These are phyloP conservation scores for Thalassophryne amazonica DNA, from an alignment of 2,797 vertebrate genomes.

Conservation along the genomic window DNA sequence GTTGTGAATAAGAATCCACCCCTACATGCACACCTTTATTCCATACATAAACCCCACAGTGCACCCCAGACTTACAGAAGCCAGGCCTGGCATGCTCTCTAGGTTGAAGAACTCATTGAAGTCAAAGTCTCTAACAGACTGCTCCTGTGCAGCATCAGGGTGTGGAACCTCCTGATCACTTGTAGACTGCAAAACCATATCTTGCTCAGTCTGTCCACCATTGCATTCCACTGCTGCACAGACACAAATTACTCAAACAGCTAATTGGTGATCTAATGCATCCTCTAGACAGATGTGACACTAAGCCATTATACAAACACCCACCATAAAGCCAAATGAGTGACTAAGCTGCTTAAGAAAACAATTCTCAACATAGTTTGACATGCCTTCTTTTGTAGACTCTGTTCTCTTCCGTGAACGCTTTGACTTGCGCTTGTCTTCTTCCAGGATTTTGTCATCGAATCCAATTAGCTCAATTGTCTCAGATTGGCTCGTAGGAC, in stretches of 20 bases:
- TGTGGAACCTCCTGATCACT: conserved; percentile 94
- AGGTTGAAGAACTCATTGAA: conserved; percentile 99
- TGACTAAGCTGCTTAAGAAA: neutral
- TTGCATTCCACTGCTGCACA: conserved; percentile 84
- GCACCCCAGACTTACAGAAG: conserved; percentile 87
- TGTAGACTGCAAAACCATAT: conserved; percentile 68
- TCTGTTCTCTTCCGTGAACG: conserved; percentile 84
- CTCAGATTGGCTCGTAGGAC: conserved; percentile 97
- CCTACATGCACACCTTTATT: conserved; percentile 9
- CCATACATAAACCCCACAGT: conserved; percentile 14
- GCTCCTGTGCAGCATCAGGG: conserved; percentile 85
- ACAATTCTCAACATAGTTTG: neutral
- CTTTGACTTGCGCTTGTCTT: conserved; percentile 89
- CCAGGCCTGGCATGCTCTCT: conserved; percentile 94
- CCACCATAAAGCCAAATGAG: neutral
- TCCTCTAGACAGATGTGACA: neutral
- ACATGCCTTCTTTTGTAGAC: conserved; percentile 89
- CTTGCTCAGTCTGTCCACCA: conserved; percentile 85
- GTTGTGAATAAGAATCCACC: neutral
- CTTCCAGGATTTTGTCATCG: conserved; percentile 94
- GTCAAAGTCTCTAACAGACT: conserved; percentile 91
- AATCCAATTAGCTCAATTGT: conserved; percentile 98
- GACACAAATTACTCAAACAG: neutral
- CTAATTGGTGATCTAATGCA: neutral
- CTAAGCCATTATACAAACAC: neutral